Evolutionary conservation across 2,797 vertebrate genomes (phyloP), one percentile per base, ranked within the genome.

Genomic region (Uromys caudimaculatus): DNA sequence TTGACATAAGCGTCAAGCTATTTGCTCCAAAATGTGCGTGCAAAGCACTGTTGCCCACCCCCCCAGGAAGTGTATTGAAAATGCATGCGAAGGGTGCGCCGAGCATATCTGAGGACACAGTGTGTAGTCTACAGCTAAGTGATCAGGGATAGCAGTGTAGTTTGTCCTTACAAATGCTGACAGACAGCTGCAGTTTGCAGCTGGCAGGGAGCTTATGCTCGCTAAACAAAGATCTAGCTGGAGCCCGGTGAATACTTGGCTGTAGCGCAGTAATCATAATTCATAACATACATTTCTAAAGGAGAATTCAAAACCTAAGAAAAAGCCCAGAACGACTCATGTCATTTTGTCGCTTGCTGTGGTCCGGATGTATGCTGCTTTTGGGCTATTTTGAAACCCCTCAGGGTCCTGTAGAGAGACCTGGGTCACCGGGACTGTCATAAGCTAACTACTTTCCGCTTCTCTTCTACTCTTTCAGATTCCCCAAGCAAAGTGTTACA

Each of bases 141-240:
- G 94, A 91, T 94, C 94, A 47, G 83, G 94, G 93, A 94, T 52
- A 95, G 96, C 71, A 58, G 92, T 83, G 76, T 27, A 64, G 95
- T 97, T 95, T 97, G 96, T 97, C 97, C 97, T 97, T 94, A 95
- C 97, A 96, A 96, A 97, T 90, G 96, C 96, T 95, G 97, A 98
- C 95, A 97, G 97, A 97, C 97, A 97, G 97, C 96, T 97, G 96
- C 96, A 96, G 94, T 96, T 97, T 94, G 97, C 97, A 98, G 97
- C 97, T 97, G 96, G 96, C 96, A 94, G 38, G 88, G 96, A 97
- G 97, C 78, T 96, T 93, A 90, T 83, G 96, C 96, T 97, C 87
- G 38, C 95, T 97, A 90, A 97, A 98, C 97, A 97, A 97, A 96
- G 97, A 95, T 97, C 93, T 95, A 96, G 95, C 95, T 95, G 95